Evolutionary conservation across 2,113 vertebrate species (phyloP).

Genomic region (Hirundichthys speculiger): DNA sequence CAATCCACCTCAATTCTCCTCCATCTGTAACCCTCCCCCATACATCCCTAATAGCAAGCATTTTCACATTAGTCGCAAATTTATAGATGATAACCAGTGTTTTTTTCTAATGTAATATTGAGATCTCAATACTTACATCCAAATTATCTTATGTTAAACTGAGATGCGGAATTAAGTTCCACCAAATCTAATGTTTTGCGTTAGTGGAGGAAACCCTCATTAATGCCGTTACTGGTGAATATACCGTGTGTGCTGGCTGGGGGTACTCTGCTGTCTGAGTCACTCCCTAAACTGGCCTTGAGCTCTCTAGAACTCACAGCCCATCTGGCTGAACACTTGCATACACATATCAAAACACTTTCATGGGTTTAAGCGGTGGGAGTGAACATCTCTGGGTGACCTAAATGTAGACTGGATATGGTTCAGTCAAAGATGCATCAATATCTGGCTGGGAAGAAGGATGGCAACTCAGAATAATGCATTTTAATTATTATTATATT

Average conservation of each 20-base stretch:
- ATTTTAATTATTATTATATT: no score
- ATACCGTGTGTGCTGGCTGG: slow-evolving; percentile 49
- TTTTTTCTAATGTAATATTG: not conserved
- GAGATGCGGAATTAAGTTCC: not conserved
- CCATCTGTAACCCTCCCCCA: slow-evolving; percentile 48
- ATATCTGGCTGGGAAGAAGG: slow-evolving; percentile 20
- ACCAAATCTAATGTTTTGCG: not conserved
- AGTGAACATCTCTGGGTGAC: slow-evolving; percentile 47
- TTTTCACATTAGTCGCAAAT: slow-evolving; percentile 38
- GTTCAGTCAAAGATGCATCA: slow-evolving; percentile 18
- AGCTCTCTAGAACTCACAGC: slow-evolving; percentile 57
- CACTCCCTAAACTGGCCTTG: slow-evolving; percentile 75
- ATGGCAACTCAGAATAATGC: slow-evolving; percentile 16
- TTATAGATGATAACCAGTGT: not conserved
- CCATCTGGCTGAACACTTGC: slow-evolving; percentile 66
- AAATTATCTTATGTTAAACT: slow-evolving; percentile 3
- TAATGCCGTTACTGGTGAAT: slow-evolving; percentile 51
- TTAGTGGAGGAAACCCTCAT: slow-evolving; percentile 20
- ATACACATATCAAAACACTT: slow-evolving; percentile 54
- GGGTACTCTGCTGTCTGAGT: slow-evolving; percentile 60
- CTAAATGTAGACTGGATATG: slow-evolving; percentile 44
- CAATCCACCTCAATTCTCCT: slow-evolving; percentile 21
- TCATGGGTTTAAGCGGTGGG: slow-evolving; percentile 51
- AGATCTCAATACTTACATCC: no score
- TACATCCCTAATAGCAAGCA: slow-evolving; percentile 23